phyloP scores from a whole-genome alignment of 2,797 vertebrate genomes.

The Clarias pachynema region DNA sequence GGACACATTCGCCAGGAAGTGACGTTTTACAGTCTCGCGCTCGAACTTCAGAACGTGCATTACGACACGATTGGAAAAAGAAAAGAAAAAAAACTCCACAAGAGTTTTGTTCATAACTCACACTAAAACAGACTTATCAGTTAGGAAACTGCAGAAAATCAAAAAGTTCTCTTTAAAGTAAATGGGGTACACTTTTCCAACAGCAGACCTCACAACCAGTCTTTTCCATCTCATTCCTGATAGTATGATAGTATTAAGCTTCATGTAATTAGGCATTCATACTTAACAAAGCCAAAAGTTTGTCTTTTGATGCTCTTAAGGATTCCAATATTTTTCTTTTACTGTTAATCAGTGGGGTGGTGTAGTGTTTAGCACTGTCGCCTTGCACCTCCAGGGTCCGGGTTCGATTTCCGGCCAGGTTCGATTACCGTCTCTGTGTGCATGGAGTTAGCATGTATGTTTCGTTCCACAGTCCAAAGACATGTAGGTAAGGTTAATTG shows the following conservation, averaged over 20 bases:
- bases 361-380: no score
- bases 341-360: no score
- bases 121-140: neutral
- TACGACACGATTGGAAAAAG: no score
- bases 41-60: neutral
- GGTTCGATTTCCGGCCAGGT: no score
- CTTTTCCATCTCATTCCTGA: neutral
- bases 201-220: neutral
- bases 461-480: no score
- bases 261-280: neutral
- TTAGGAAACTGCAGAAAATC: neutral
- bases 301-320: neutral
- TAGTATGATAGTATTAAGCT: neutral
- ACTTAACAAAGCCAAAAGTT: neutral
- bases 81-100: neutral
- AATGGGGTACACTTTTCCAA: neutral
- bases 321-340: no score
- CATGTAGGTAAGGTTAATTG: no score
- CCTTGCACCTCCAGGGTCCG: no score
- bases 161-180: neutral
- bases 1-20: conserved; percentile 49
- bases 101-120: neutral
- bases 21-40: conserved; percentile 39
- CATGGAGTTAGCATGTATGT: no score
- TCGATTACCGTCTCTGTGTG: no score